Conservation (phyloP, 1,140 invertebrate genomes). For the Drosophila bocki region DNA sequence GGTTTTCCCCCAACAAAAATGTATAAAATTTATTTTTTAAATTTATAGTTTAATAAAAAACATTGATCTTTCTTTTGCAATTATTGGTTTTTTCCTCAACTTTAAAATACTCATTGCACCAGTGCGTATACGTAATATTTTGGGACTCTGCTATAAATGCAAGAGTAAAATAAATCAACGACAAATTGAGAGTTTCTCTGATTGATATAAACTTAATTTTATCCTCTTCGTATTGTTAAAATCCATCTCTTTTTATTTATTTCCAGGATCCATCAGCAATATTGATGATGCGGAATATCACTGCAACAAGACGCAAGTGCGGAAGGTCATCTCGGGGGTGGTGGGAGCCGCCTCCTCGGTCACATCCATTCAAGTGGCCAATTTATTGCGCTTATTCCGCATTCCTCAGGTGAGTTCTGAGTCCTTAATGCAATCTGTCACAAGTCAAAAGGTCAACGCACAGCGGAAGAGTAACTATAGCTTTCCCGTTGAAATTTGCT, state of each 20-base stretch:
- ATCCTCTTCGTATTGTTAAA: background rate
- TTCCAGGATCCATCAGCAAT: slow-evolving; percentile 96
- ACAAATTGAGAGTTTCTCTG: background rate
- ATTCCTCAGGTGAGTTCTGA: slow-evolving; percentile 93
- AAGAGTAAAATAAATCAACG: too few species aligned
- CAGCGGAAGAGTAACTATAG: background rate
- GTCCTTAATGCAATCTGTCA: background rate
- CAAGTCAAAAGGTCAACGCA: background rate
- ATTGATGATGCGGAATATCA: slow-evolving; percentile 95
- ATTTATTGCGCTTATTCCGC: slow-evolving; percentile 96
- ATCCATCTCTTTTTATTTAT: background rate
- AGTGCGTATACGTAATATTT: too few species aligned
- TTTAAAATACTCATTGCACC: too few species aligned
- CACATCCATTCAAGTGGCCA: slow-evolving; percentile 98
- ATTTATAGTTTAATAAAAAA: too few species aligned
- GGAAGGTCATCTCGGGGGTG: slow-evolving; percentile 97
- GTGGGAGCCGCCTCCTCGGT: slow-evolving; percentile 98
- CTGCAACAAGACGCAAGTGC: slow-evolving; percentile 93
- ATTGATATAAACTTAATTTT: background rate
- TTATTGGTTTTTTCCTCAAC: too few species aligned
- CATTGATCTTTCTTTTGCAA: too few species aligned
- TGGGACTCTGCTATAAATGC: too few species aligned
- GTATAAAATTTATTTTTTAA: too few species aligned
- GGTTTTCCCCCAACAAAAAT: too few species aligned
- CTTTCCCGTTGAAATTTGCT: slow-evolving; percentile 23